Evolutionary conservation across 2,888 invertebrate genomes (phyloP).

Genomic region (Dastarcus helophoroides): DNA sequence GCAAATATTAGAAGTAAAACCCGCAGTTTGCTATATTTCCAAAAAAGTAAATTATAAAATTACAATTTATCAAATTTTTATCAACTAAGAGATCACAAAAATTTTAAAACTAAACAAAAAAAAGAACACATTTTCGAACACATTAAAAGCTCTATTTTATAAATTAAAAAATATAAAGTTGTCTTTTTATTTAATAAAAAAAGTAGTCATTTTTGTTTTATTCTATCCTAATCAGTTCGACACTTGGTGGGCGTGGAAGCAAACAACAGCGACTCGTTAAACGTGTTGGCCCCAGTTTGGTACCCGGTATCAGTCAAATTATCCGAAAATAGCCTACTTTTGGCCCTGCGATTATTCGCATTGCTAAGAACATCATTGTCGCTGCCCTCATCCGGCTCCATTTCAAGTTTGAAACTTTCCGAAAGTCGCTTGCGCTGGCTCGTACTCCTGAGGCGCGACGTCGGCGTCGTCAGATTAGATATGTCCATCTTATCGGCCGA

Average conservation of each 20-base stretch:
- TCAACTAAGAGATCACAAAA: no score
- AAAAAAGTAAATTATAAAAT: no score
- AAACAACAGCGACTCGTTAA: constrained; percentile 23
- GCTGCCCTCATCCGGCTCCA: constrained; percentile 1
- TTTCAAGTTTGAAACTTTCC: constrained; percentile 30
- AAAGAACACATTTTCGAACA: no score
- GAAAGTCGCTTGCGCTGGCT: constrained; percentile 35
- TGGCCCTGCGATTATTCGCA: constrained; percentile 15
- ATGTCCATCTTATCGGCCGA: constrained; percentile 29
- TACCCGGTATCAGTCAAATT: constrained; percentile 29
- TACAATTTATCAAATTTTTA: no score
- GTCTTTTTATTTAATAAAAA: no score
- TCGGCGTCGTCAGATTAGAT: constrained; percentile 30
- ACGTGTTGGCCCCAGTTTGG: constrained; percentile 24
- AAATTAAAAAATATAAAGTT: no score
- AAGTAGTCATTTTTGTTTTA: no score
- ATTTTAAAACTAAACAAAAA: no score
- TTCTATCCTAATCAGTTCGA: no score
- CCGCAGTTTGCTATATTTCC: no score
- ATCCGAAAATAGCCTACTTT: constrained; percentile 18
- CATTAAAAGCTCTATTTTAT: no score
- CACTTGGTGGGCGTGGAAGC: constrained; percentile 33
- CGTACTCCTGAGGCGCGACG: constrained; percentile 29
- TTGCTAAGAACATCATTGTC: constrained; percentile 9
- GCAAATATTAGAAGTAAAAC: no score